phyloP scores from a whole-genome alignment of 2,113 vertebrate genomes.

The Synchiropus splendidus region DNA sequence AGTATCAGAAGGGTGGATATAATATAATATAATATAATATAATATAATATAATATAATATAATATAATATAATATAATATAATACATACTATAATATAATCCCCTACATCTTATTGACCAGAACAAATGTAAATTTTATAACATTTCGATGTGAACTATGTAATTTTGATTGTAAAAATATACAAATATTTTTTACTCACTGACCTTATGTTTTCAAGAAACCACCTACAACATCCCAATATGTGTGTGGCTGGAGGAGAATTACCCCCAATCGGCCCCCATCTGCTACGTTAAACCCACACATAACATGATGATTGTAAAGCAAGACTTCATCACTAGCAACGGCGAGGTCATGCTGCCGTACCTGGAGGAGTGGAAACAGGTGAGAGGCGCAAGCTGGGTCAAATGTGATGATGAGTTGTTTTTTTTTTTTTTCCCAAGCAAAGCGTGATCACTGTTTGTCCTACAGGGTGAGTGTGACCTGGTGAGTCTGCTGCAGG shows the following conservation, averaged over 20 bases:
- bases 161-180: too few relatives aligned
- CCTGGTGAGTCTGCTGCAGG: slow-evolving; percentile 78
- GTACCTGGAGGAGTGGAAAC: slow-evolving; percentile 87
- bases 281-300: slow-evolving; percentile 88
- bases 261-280: slow-evolving; percentile 80
- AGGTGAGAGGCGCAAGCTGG: slow-evolving; percentile 65
- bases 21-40: too few relatives aligned
- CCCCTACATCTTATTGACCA: too few relatives aligned
- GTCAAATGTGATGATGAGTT: neutral
- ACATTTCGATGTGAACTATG: too few relatives aligned
- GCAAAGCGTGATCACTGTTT: neutral
- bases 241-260: slow-evolving; percentile 83
- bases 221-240: slow-evolving; percentile 82
- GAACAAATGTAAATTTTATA: too few relatives aligned
- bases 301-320: slow-evolving; percentile 78
- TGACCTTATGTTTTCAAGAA: slow-evolving; percentile 48
- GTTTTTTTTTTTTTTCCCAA: neutral
- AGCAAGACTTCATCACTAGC: slow-evolving; percentile 72
- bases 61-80: too few relatives aligned
- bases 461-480: slow-evolving; percentile 80
- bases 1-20: too few relatives aligned
- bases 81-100: too few relatives aligned
- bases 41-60: too few relatives aligned
- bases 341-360: slow-evolving; percentile 82
- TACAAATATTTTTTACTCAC: too few relatives aligned